Evolutionary conservation across 2,113 vertebrate species (phyloP).

Genomic region (Callipepla squamata): DNA sequence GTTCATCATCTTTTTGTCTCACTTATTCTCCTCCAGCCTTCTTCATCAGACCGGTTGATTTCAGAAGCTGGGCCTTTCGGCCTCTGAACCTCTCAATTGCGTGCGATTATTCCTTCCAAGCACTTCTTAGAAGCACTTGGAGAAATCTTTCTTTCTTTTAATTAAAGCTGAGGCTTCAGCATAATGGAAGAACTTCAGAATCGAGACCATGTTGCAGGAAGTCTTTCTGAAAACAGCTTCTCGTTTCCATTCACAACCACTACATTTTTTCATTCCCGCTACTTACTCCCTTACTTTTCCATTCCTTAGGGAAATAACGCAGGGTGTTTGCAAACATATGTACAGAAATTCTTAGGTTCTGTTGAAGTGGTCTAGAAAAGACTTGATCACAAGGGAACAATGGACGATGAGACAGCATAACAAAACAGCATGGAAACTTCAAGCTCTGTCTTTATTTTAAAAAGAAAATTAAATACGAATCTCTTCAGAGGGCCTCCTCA

Average conservation of each 20-base stretch:
- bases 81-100: neutral
- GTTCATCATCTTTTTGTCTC: neutral
- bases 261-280: neutral
- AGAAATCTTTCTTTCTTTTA: neutral
- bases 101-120: neutral
- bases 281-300: neutral
- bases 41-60: neutral
- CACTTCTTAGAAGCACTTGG: neutral
- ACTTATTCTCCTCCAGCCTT: neutral
- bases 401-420: neutral
- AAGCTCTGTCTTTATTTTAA: neutral
- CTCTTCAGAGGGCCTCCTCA: neutral
- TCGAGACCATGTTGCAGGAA: too few relatives aligned
- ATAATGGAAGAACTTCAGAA: neutral
- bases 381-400: neutral
- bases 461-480: neutral
- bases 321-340: neutral
- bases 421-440: neutral
- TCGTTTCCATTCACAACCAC: neutral
- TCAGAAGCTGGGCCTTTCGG: neutral
- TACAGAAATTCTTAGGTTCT: neutral
- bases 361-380: neutral
- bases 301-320: neutral
- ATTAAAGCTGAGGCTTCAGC: conserved; percentile 4
- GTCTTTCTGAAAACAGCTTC: neutral